Conservation (phyloP, 2,888 invertebrate genomes). For the Limnephilus marmoratus region DNA sequence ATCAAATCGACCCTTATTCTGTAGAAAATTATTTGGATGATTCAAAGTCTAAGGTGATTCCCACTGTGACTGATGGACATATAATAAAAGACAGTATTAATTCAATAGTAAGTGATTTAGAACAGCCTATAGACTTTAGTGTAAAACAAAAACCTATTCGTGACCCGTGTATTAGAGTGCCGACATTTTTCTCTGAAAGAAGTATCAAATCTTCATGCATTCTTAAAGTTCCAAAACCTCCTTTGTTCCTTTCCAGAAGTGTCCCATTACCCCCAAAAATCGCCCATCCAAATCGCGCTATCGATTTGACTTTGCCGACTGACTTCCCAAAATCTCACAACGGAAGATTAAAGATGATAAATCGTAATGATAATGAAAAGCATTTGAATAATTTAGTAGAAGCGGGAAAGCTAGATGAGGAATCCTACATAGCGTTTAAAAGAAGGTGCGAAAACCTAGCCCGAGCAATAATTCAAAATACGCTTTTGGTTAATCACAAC, state of each 20-base stretch:
- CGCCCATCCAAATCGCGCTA: slow-evolving; percentile 22
- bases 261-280: not conserved
- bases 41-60: slow-evolving; percentile 36
- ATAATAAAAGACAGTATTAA: not conserved
- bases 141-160: slow-evolving; percentile 25
- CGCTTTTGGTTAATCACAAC: slow-evolving; percentile 74
- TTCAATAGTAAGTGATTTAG: not conserved
- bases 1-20: slow-evolving; percentile 24
- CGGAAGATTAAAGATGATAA: slow-evolving; percentile 45
- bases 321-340: not conserved
- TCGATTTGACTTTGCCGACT: slow-evolving; percentile 57
- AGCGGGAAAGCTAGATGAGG: slow-evolving; percentile 19
- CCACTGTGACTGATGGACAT: not conserved
- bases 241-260: slow-evolving; percentile 34
- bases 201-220: slow-evolving; percentile 52
- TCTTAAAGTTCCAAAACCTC: slow-evolving; percentile 59
- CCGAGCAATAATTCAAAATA: slow-evolving; percentile 74
- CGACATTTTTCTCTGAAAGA: slow-evolving; percentile 38
- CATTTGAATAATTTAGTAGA: slow-evolving; percentile 38
- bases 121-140: slow-evolving; percentile 63
- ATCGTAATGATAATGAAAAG: slow-evolving; percentile 45
- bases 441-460: slow-evolving; percentile 70
- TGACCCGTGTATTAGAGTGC: slow-evolving; percentile 23
- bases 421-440: slow-evolving; percentile 50
- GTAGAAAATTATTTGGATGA: not conserved